Evolutionary conservation across 2,888 invertebrate species (phyloP), one percentile per base, ranked within the genome.

Genomic region (Lasioglossum morio): DNA sequence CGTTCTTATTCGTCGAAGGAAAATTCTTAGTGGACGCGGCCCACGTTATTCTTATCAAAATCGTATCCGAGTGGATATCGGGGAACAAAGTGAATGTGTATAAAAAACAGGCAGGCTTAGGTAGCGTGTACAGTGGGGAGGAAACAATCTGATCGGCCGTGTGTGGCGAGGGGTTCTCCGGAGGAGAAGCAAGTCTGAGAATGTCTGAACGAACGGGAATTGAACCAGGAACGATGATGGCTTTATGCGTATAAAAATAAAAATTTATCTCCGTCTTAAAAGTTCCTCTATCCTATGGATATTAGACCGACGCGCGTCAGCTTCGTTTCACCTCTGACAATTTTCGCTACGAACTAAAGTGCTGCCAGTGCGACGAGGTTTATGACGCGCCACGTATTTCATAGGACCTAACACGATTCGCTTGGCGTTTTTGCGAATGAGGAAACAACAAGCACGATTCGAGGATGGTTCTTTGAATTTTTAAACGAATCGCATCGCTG

Each of bases 241-340:
- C 76, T 83, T 84, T 88, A 89, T 89, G 81, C 84, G 84, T 90
- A 90, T 84, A 90, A 90, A 90, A 90, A 90, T 90, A 90, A 90
- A 66, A 89, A 87, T 90, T 86, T 90, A 85, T 90, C 89, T 90
- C 77, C 77, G 83, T 90, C 85, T 83, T 84, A 78, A 90, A 88
- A 87, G 79, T 85, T 86, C 87, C 75, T 76, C 75, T 85, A 87
- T 81, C 86, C 77, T 87, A 83, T 66, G 87, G 77, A 72, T 77
- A 81, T 82, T 69, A 69, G 88, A 83, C 63, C 63, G 63, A 63
- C 63, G 30, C 63, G 63, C 63, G 63, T 63, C 63, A 63, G 63
- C 16, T 63, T 63, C 63, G 30, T 63, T 30, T 63, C 43, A 23
- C 34, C 19, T 12, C 23, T 30, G 5, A 40, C 70, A n/a, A 70